Evolutionary conservation across 2,888 invertebrate genomes (phyloP).

Genomic region (Chrysotoxum bicinctum): DNA sequence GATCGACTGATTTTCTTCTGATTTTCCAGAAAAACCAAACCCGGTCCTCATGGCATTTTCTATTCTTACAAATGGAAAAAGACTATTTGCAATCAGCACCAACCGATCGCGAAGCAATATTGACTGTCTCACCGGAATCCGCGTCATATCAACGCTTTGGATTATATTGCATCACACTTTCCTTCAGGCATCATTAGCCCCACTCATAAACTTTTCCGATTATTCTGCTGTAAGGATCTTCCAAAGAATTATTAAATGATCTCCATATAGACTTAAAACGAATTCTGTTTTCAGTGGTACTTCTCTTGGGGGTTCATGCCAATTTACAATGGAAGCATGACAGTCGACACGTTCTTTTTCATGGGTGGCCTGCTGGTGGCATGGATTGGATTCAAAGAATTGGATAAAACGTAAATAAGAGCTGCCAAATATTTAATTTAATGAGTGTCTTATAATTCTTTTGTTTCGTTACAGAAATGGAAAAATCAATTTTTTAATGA

Average conservation of each 20-base stretch:
- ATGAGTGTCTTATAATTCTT: background rate
- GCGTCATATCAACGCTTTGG: constrained; percentile 49
- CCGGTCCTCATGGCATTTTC: constrained; percentile 31
- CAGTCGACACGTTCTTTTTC: constrained; percentile 84
- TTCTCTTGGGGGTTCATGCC: constrained; percentile 55
- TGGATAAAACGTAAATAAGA: constrained; percentile 48
- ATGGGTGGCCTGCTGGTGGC: constrained; percentile 83
- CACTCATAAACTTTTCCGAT: constrained; percentile 13
- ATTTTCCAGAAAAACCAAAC: constrained; percentile 34
- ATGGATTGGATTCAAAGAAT: constrained; percentile 62
- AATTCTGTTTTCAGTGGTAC: constrained; percentile 53
- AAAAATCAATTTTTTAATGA: constrained; percentile 74
- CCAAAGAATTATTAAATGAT: background rate
- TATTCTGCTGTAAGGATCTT: background rate
- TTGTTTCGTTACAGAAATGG: constrained; percentile 69
- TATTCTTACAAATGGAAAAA: constrained; percentile 40
- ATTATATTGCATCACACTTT: constrained; percentile 17
- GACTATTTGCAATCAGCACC: constrained; percentile 46
- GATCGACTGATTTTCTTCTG: too few relatives aligned
- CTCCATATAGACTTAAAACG: background rate
- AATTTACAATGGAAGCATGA: constrained; percentile 80
- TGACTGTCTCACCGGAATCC: constrained; percentile 16
- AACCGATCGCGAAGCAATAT: constrained; percentile 24
- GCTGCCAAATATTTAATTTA: background rate
- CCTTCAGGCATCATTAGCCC: background rate